Conservation (phyloP, 2,113 vertebrate species). For the Odobenus rosmarus region DNA sequence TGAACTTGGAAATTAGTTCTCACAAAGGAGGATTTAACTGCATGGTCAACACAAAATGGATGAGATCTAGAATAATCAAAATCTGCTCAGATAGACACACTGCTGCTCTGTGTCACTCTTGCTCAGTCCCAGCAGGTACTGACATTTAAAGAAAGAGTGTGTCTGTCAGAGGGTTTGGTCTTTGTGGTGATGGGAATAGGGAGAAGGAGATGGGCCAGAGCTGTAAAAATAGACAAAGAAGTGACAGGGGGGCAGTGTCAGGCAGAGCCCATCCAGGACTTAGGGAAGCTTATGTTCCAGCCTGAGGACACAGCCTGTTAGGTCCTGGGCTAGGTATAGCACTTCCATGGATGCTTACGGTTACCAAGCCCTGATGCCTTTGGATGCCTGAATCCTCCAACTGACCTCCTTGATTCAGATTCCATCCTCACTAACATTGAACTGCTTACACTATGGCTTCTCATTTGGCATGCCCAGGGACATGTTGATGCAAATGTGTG, state of each 20-base stretch:
- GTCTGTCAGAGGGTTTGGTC: background rate
- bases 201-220: background rate
- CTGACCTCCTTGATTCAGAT: background rate
- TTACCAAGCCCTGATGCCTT: background rate
- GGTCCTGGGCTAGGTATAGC: too few relatives aligned
- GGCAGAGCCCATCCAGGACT: background rate
- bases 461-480: background rate
- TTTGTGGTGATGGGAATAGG: background rate
- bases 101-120: background rate
- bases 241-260: background rate
- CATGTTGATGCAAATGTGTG: background rate
- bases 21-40: background rate
- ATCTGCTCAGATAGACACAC: background rate
- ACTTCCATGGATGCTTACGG: background rate
- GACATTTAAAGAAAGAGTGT: background rate
- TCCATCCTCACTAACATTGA: background rate
- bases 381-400: background rate
- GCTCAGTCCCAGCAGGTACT: background rate
- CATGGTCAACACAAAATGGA: background rate
- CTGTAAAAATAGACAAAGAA: background rate
- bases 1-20: background rate
- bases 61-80: background rate
- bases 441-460: background rate
- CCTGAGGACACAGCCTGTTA: background rate
- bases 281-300: background rate